A percentile compares a stretch with the other conserved stretches of the same genome.
phyloP scores from a whole-genome alignment of 2,113 vertebrate genomes.

The Gambusia affinis region DNA sequence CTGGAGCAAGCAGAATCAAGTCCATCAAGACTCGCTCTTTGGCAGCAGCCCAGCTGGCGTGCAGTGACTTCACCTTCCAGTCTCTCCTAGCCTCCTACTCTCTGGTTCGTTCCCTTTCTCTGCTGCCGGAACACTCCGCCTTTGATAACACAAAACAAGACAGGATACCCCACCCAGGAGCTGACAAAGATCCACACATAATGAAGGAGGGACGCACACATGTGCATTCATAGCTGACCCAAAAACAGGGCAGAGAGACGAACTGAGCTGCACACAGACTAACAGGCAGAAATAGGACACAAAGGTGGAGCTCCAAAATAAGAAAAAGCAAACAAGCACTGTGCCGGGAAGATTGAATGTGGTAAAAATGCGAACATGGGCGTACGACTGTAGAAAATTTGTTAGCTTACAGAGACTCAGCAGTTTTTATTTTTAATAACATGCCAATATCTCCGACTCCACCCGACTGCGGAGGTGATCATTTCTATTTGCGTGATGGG shows the following conservation, averaged over 20 bases:
- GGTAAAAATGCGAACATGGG: neutral
- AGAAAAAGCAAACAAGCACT: conserved; percentile 10
- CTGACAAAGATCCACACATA: conserved; percentile 42
- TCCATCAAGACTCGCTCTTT: conserved; percentile 29
- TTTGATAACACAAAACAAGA: conserved; percentile 59
- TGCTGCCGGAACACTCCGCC: conserved; percentile 39
- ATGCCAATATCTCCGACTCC: conserved; percentile 33
- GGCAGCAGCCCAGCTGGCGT: conserved; percentile 25
- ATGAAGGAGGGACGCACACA: conserved; percentile 1
- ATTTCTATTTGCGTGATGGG: neutral
- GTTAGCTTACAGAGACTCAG: neutral
- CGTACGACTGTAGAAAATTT: neutral
- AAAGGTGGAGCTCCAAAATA: conserved; percentile 37
- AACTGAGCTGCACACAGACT: conserved; percentile 31
- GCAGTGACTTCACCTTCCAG: conserved; percentile 19
- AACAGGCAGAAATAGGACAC: conserved; percentile 36
- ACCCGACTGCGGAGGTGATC: conserved; percentile 17
- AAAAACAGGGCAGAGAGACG: conserved; percentile 40
- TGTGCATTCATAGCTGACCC: conserved; percentile 33
- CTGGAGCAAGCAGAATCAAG: conserved; percentile 26
- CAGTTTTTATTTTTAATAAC: conserved; percentile 30
- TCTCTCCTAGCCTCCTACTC: conserved; percentile 31
- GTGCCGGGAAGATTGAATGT: neutral
- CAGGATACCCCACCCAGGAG: conserved; percentile 58
- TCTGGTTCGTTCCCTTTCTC: conserved; percentile 6